Base-by-base conservation (phyloP, 2,797 vertebrate genomes). In the Phylloscopus collybita region DNA sequence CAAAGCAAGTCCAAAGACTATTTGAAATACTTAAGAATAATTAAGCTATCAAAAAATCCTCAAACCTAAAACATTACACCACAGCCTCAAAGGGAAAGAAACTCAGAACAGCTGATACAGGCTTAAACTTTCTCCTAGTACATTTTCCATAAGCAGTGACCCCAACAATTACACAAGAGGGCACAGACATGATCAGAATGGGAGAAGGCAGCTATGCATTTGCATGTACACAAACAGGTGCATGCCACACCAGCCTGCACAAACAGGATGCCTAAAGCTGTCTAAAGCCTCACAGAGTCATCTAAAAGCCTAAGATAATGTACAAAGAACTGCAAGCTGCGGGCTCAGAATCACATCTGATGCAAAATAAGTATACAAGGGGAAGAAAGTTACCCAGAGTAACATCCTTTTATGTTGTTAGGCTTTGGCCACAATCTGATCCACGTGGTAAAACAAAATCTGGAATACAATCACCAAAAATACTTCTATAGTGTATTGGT, bases 41-140 rank as follows among this genome's bases (percentile, higher is more conserved):
- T 66, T 70, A 86, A 23, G 34, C 16, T 40, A 19, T 9, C 34
- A 54, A 65, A 66, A 65, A 59, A 19, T 15, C 32, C 12, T 23
- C 29, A 54, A 40, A 10, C 7, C 8, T 25, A 66, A 76, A 86
- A 65, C 7, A 57, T 27, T 30, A 61, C 29, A 80, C 13, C 29
- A 78, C 13, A 66, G 29, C n/a, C 47, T 83, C 70, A 69, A 90
- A 80, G 26, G 1, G 0, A 82, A 90, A 75, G 34, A 57, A 94
- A 45, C n/a, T 73, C 56, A 57, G 21, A 92, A 80, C 20, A 61
- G 36, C 65, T 80, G 62, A 90, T 40, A 57, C 66, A 92, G 72
- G 36, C 54, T 69, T 47, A 67, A 72, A 59, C 32, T 83, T 92
- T 64, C 53, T 84, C n/a, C 27, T 47, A 32, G 44, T 45, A 51